Conservation (phyloP, 1,140 invertebrate genomes). For the Stegodyphus dumicola region DNA sequence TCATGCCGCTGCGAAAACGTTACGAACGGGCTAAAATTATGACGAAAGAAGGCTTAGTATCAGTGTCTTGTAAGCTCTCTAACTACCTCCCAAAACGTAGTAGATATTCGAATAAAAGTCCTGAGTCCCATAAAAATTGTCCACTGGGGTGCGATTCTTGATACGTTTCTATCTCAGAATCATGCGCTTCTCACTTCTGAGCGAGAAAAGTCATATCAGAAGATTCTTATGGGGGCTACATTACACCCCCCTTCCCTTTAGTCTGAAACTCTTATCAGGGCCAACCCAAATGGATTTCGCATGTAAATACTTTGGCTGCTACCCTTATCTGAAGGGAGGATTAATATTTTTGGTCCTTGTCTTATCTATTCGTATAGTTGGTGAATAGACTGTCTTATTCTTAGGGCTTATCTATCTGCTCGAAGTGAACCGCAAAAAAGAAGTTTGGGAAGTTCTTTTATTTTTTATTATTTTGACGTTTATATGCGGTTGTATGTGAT, state of each 20-base stretch:
- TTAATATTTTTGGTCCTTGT: slow-evolving; percentile 50
- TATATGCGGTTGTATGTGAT: background rate
- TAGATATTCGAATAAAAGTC: background rate
- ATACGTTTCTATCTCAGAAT: slow-evolving; percentile 31
- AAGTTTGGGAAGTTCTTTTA: background rate
- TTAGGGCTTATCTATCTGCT: slow-evolving; percentile 13
- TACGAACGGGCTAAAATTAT: too few species aligned
- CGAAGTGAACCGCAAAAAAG: slow-evolving; percentile 2
- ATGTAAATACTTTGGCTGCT: slow-evolving; percentile 57
- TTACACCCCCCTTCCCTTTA: background rate
- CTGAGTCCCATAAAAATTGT: background rate
- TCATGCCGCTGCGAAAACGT: too few species aligned
- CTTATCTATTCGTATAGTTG: slow-evolving; percentile 50
- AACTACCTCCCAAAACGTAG: background rate
- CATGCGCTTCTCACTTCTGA: slow-evolving; percentile 33
- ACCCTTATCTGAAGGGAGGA: slow-evolving; percentile 39
- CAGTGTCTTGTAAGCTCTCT: too few species aligned
- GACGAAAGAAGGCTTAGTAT: too few species aligned
- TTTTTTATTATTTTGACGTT: slow-evolving; percentile 14
- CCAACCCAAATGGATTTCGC: slow-evolving; percentile 54
- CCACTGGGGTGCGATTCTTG: background rate
- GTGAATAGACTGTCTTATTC: slow-evolving; percentile 48
- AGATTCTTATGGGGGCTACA: slow-evolving; percentile 37
- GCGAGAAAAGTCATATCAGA: slow-evolving; percentile 42
- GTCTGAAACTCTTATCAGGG: slow-evolving; percentile 27